Conservation (phyloP, 2,888 invertebrate species). For the Orthonychiurus folsomi region DNA sequence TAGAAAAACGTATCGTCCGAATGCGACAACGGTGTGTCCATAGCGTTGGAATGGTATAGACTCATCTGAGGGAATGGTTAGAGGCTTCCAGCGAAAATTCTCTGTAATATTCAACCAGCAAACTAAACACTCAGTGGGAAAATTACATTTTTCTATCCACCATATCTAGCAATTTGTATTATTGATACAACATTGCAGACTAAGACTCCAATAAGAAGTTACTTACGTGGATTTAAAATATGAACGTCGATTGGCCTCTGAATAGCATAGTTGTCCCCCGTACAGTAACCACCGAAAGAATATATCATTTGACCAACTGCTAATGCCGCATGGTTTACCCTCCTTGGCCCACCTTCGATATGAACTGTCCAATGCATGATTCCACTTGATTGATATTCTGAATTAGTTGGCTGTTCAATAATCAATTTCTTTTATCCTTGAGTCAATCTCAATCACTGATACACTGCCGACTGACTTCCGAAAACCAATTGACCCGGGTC, state of each 20-base stretch:
- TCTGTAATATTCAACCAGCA: conserved; percentile 45
- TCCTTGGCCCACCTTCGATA: conserved; percentile 79
- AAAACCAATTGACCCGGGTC: no score
- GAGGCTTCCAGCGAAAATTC: conserved; percentile 47
- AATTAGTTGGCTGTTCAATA: no score
- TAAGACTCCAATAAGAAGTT: neutral
- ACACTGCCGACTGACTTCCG: no score
- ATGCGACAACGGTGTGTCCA: conserved; percentile 82
- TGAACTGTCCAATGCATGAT: conserved; percentile 74
- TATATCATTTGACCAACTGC: conserved; percentile 68
- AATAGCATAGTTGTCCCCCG: conserved; percentile 66
- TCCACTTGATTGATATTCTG: conserved; percentile 5
- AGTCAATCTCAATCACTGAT: no score
- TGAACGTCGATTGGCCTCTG: conserved; percentile 77
- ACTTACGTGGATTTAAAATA: conserved; percentile 64
- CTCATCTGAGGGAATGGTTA: conserved; percentile 45
- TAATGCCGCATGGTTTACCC: conserved; percentile 83
- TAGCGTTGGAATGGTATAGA: conserved; percentile 68
- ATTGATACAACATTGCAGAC: no score
- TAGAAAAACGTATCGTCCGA: conserved; percentile 66
- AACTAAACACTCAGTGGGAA: no score
- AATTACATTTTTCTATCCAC: no score
- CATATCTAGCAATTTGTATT: no score
- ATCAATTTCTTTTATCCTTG: no score
- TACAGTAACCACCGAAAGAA: conserved; percentile 87